Conservation (phyloP, 2,888 invertebrate species). For the Campopleginae sp. region DNA sequence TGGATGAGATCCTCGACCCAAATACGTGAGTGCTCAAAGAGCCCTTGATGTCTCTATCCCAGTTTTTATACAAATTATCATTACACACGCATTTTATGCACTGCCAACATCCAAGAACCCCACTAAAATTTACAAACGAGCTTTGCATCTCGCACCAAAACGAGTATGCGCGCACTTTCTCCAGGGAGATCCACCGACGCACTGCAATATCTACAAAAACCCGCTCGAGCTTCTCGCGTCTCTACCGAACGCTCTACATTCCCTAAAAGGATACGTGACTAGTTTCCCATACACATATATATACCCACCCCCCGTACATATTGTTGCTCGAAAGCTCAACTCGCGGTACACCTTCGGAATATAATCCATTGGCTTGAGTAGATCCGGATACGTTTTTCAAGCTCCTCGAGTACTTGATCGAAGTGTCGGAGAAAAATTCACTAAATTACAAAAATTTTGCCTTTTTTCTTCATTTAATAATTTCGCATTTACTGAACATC, state of each 20-base stretch:
- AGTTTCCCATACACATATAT: not conserved
- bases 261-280: constrained; percentile 52
- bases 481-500: too few relatives aligned
- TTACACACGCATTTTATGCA: not conserved
- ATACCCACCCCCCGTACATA: not conserved
- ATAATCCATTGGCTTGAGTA: not conserved
- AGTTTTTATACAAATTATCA: not conserved
- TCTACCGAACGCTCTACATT: constrained; percentile 33
- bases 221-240: not conserved
- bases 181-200: constrained; percentile 48
- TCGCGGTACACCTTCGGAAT: constrained; percentile 4
- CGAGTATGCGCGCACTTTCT: not conserved
- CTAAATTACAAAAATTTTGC: not conserved
- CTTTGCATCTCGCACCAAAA: not conserved
- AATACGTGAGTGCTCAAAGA: constrained; percentile 36
- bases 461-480: not conserved
- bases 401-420: not conserved
- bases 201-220: constrained; percentile 21
- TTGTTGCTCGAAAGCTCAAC: constrained; percentile 1
- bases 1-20: constrained; percentile 45
- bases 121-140: constrained; percentile 11
- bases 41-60: not conserved
- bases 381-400: not conserved
- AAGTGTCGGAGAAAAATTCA: not conserved
- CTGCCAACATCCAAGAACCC: not conserved